These are phyloP conservation scores for Rhopalosiphum nymphaeae DNA, from an alignment of 2,888 invertebrate genomes.

Conservation along the genomic window DNA sequence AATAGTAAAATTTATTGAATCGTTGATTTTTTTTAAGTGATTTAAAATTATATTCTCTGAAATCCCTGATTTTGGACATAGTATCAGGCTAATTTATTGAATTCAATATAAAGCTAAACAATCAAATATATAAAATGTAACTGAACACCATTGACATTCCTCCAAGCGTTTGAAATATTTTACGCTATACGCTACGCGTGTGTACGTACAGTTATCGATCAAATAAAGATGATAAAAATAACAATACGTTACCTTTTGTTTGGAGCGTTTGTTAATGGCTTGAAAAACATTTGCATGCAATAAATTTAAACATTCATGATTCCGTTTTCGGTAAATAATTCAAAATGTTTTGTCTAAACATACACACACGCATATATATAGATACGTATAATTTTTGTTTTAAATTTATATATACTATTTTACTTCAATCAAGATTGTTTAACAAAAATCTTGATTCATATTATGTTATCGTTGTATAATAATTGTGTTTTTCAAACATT, in stretches of 20 bases:
- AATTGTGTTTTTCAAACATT: constrained; percentile 14
- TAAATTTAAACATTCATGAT: neutral
- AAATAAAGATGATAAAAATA: constrained; percentile 20
- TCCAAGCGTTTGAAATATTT: neutral
- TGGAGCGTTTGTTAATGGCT: neutral
- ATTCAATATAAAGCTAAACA: neutral
- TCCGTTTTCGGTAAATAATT: constrained; percentile 28
- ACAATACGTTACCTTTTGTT: constrained; percentile 20
- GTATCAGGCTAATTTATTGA: neutral
- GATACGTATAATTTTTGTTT: neutral
- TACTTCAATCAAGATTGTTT: neutral
- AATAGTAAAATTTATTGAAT: neutral
- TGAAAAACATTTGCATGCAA: constrained; percentile 4
- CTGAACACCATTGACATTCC: neutral
- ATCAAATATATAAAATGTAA: neutral
- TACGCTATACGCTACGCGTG: neutral
- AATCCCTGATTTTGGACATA: neutral
- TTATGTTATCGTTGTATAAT: neutral
- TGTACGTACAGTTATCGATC: constrained; percentile 29
- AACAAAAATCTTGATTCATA: neutral
- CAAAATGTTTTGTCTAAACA: neutral
- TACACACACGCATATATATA: neutral
- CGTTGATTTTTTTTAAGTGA: neutral
- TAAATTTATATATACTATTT: neutral
- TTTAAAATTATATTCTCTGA: neutral